Conservation (phyloP, 1,140 invertebrate genomes). For the Drosophila kikkawai region DNA sequence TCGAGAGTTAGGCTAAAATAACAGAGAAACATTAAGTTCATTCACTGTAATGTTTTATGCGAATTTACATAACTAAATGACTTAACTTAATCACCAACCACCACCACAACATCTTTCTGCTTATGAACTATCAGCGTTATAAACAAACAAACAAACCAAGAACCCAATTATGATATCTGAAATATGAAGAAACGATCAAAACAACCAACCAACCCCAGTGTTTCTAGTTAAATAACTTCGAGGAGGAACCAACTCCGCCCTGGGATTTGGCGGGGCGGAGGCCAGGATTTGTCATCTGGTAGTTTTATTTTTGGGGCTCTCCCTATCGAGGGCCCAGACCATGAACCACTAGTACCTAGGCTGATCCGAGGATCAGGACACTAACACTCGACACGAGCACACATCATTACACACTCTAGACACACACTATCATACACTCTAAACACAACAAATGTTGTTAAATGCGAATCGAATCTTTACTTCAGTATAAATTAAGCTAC, state of each 20-base stretch:
- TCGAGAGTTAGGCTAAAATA: conserved; percentile 77
- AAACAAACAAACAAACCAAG: conserved; percentile 37
- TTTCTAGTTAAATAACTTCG: conserved; percentile 66
- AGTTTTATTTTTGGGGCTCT: conserved; percentile 32
- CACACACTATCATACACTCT: conserved; percentile 34
- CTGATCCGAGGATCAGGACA: conserved; percentile 39
- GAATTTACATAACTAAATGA: conserved; percentile 67
- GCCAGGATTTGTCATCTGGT: conserved; percentile 14
- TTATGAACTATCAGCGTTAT: conserved; percentile 63
- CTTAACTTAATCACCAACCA: conserved; percentile 30
- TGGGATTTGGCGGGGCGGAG: conserved; percentile 12
- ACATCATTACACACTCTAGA: conserved; percentile 16
- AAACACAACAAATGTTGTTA: conserved; percentile 58
- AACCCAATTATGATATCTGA: conserved; percentile 45
- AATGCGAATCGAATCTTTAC: conserved; percentile 74
- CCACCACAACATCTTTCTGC: conserved; percentile 56
- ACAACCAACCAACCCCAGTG: conserved; percentile 42
- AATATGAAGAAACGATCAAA: conserved; percentile 50
- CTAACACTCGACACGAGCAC: conserved; percentile 28
- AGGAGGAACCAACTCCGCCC: conserved; percentile 17
- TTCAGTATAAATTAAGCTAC: conserved; percentile 76
- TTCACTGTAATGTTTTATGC: conserved; percentile 76
- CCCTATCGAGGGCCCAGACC: not conserved
- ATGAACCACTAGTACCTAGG: conserved; percentile 56
- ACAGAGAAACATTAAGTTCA: conserved; percentile 71